Evolutionary conservation across 2,113 vertebrate species (phyloP), one percentile per base, ranked within the genome.

Genomic region (Nyctibius bracteatus): DNA sequence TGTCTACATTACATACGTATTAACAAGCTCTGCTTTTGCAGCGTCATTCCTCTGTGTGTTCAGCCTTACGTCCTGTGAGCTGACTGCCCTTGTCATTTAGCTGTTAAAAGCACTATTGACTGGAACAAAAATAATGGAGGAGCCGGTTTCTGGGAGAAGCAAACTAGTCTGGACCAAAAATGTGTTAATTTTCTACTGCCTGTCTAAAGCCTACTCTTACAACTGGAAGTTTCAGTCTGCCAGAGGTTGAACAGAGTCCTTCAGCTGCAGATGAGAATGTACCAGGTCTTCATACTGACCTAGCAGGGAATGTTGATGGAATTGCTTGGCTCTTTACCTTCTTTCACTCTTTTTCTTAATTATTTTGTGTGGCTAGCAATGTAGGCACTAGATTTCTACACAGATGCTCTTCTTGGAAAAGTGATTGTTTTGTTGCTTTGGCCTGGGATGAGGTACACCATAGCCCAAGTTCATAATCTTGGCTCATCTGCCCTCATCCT

Each of bases 31-130:
- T 94, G 55, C 31, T 94, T 94, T 90, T 94, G 83, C 83, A 93
- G 77, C 70, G 92, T 95, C 80, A 79, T 96, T 92, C 65, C 47
- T 90, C 41, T 90, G 13, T 93, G 47, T 93, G 51, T 72, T 88
- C 61, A 75, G 83, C 73, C 61, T 93, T 81, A 88, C 1, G 2
- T 63, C 35, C 65, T 12, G 19, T 92, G 82, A 94, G 62, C 43
- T 55, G 46, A 54, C 43, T 90, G 61, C 20, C 24, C 37, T 65
- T 90, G 47, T 87, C 51, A 16, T 65, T 88, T 65, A 54, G 43
- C 62, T 87, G n/a, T 61, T 91, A 81, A 82, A 95, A 91, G 20
- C 27, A 12, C 43, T 80, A 43, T 65, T 94, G 75, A 72, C 55
- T 82, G 37, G 57, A 90, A 33, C 43, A 87, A 51, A 83, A 85